phyloP scores from a whole-genome alignment of 2,888 invertebrate genomes.

The Pristionchus entomophagus region DNA sequence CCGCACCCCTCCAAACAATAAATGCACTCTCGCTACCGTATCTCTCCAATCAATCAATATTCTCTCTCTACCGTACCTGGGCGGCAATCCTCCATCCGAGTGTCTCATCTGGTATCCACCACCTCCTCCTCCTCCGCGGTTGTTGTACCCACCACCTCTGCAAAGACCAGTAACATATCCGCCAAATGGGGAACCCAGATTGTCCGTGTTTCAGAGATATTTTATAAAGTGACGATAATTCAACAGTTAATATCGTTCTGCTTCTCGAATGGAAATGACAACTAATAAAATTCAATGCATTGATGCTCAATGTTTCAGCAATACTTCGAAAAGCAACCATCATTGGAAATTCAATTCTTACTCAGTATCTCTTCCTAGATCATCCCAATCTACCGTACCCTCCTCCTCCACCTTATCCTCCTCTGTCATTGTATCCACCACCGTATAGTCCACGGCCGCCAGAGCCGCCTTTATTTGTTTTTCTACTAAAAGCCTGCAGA shows the following conservation, averaged over 20 bases:
- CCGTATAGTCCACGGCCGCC: slow-evolving; percentile 45
- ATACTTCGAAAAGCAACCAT: too few relatives aligned
- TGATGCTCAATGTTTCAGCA: too few relatives aligned
- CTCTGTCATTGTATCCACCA: neutral
- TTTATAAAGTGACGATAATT: neutral
- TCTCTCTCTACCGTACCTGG: slow-evolving; percentile 6
- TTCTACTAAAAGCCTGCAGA: too few relatives aligned
- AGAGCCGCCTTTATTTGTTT: slow-evolving; percentile 43
- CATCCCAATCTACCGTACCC: too few relatives aligned
- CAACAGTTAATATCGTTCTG: too few relatives aligned
- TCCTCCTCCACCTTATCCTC: slow-evolving; percentile 40
- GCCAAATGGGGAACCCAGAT: neutral
- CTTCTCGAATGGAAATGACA: too few relatives aligned
- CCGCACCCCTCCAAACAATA: neutral
- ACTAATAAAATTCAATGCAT: too few relatives aligned
- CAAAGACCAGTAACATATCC: slow-evolving; percentile 40
- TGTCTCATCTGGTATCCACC: slow-evolving; percentile 39
- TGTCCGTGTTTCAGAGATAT: neutral
- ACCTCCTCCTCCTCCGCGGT: neutral
- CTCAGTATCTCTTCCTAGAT: too few relatives aligned
- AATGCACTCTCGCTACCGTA: too few relatives aligned
- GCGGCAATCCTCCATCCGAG: slow-evolving; percentile 43
- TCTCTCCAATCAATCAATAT: too few relatives aligned
- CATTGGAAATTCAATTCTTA: too few relatives aligned
- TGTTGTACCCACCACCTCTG: neutral